Percentiles rank a stretch among this genome's conserved stretches.
These are phyloP conservation scores for Eclectus roratus DNA, from an alignment of 2,113 vertebrate species.

Conservation along the genomic window DNA sequence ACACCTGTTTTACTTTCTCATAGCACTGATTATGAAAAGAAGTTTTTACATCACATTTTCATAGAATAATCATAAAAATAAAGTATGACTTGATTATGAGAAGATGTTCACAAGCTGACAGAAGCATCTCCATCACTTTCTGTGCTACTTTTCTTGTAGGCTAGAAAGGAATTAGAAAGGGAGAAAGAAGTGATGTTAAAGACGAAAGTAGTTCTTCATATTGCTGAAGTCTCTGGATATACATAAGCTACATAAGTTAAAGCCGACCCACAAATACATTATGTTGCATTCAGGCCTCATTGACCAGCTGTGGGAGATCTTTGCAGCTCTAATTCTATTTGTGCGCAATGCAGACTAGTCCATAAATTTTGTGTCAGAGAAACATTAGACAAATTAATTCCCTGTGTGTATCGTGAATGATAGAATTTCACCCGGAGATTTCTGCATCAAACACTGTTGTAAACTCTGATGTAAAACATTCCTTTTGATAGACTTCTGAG, in stretches of 20 bases:
- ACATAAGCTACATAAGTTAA: background rate
- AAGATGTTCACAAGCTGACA: background rate
- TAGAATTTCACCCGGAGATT: background rate
- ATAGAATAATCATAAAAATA: background rate
- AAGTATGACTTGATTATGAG: background rate
- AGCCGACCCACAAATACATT: background rate
- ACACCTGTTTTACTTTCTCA: background rate
- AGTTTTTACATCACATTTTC: background rate
- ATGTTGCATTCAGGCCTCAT: background rate
- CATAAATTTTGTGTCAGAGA: constrained; percentile 15
- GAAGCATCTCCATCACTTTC: background rate
- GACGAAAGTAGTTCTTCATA: background rate
- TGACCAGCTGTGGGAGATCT: constrained; percentile 25
- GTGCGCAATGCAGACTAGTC: background rate
- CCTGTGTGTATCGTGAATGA: background rate
- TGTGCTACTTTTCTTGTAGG: background rate
- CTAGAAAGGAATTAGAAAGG: background rate
- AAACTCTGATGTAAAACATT: background rate
- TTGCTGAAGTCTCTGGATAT: background rate
- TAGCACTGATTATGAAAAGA: background rate
- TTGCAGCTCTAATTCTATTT: constrained; percentile 23
- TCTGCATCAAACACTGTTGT: background rate
- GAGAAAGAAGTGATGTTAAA: background rate
- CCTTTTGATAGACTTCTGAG: background rate
- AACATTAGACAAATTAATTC: constrained; percentile 1